Conservation (phyloP, 2,113 vertebrate genomes). For the Hirundichthys speculiger region DNA sequence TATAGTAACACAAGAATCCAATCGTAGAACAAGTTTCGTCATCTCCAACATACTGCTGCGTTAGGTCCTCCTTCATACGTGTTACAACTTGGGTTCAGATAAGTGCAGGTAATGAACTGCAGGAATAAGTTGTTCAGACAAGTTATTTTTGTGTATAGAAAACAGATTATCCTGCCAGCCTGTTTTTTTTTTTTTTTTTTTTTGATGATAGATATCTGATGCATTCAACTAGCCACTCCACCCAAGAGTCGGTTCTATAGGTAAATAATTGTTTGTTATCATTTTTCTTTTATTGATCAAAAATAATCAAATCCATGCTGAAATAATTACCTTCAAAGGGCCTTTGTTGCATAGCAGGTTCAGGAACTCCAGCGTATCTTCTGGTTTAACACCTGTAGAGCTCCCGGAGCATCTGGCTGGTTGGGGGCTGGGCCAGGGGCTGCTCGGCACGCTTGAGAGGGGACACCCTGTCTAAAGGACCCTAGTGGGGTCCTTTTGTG, state of each 20-base stretch:
- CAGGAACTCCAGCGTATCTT: constrained; percentile 13
- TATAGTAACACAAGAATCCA: no score
- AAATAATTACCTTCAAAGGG: not conserved
- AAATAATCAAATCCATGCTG: not conserved
- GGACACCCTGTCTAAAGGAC: constrained; percentile 68
- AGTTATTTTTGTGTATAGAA: constrained; percentile 3
- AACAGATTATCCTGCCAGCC: constrained; percentile 27
- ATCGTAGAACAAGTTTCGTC: no score
- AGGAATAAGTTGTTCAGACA: no score
- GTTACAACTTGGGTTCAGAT: not conserved
- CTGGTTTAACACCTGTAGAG: constrained; percentile 74
- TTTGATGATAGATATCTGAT: constrained; percentile 20
- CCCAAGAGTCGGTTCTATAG: not conserved
- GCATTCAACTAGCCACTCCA: constrained; percentile 19
- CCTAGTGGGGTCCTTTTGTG: constrained; percentile 78
- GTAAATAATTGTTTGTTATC: not conserved
- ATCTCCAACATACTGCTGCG: no score
- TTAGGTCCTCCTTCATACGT: not conserved
- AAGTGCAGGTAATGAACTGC: no score
- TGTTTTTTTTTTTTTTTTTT: no score
- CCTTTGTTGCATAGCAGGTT: constrained; percentile 39
- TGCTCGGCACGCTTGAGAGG: constrained; percentile 74
- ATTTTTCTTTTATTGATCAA: not conserved
- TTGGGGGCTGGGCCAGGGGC: constrained; percentile 64
- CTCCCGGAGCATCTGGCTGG: constrained; percentile 72